Evolutionary conservation across 1,140 invertebrate genomes (phyloP).

Genomic region (Ericerus pela): DNA sequence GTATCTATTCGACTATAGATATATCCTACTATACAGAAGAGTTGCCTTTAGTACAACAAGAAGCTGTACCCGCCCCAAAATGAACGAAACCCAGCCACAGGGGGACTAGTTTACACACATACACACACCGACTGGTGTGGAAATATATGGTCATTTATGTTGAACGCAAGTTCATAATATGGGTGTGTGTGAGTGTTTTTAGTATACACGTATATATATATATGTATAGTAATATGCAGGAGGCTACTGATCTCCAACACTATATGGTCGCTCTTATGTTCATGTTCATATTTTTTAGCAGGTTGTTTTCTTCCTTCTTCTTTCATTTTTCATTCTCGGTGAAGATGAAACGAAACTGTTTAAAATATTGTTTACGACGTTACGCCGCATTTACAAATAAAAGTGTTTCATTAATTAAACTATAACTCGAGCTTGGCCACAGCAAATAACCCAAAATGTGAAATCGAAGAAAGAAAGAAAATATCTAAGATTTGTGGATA

Average conservation of each 20-base stretch:
- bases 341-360: conserved; percentile 6
- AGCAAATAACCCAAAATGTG: too few species aligned
- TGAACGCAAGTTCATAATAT: not conserved
- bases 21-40: not conserved
- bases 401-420: too few species aligned
- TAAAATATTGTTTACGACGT: conserved; percentile 8
- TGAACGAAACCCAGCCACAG: too few species aligned
- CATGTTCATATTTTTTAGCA: not conserved
- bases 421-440: too few species aligned
- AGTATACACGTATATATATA: too few species aligned
- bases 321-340: not conserved
- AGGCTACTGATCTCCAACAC: too few species aligned
- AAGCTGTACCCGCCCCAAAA: not conserved
- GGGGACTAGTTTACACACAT: too few species aligned
- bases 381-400: too few species aligned
- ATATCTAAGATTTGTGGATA: too few species aligned
- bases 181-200: not conserved
- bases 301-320: not conserved
- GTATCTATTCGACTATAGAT: not conserved
- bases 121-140: too few species aligned
- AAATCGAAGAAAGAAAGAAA: too few species aligned
- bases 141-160: conserved; percentile 8
- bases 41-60: not conserved
- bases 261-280: too few species aligned
- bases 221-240: not conserved